Percentiles rank a stretch among this genome's conserved stretches.
phyloP scores from a whole-genome alignment of 2,888 invertebrate genomes.

The Watsonalla binaria region DNA sequence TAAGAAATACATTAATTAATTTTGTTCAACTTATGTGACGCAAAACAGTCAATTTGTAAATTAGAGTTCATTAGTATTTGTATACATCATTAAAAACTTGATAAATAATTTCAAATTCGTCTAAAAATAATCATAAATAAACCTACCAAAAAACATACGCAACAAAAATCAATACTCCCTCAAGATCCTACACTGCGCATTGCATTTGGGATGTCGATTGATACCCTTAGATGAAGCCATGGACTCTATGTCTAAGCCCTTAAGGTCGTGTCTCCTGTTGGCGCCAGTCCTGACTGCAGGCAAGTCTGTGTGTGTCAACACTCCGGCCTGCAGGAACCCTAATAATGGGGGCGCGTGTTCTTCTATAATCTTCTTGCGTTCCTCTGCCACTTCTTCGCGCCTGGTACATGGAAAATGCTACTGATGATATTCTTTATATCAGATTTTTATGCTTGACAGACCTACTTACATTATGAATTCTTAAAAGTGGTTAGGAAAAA shows the following conservation, averaged over 20 bases:
- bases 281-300: conserved; percentile 30
- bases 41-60: no score
- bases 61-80: no score
- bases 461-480: no score
- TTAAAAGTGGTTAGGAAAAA: no score
- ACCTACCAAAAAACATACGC: neutral
- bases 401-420: conserved; percentile 38
- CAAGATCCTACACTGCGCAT: conserved; percentile 46
- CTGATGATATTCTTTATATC: no score
- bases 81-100: no score
- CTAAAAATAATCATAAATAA: no score
- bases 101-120: no score
- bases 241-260: conserved; percentile 24
- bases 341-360: conserved; percentile 77
- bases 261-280: neutral
- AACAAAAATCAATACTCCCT: conserved; percentile 33
- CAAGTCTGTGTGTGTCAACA: conserved; percentile 65
- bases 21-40: no score
- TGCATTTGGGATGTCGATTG: conserved; percentile 44
- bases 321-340: conserved; percentile 78
- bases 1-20: no score
- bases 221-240: conserved; percentile 18
- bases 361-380: conserved; percentile 73
- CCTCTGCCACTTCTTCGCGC: conserved; percentile 70
- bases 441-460: no score